Evolutionary conservation across 2,888 invertebrate genomes (phyloP), one percentile per base, ranked within the genome.

Genomic region (Acrocera orbiculus): DNA sequence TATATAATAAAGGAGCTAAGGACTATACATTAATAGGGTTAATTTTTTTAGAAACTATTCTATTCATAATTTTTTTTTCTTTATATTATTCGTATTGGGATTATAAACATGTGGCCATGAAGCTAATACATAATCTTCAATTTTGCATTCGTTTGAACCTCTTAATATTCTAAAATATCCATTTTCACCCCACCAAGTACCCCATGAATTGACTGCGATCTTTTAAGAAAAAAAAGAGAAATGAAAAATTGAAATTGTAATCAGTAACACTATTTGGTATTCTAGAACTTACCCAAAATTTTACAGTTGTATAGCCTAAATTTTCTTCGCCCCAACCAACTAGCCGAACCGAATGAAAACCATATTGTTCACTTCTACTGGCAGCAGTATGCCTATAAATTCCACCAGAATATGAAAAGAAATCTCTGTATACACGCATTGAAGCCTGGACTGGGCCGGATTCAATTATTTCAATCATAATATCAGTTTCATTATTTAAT

Each of bases 181-280:
- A 40, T 73, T 64, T 53, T 93, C 90, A 8, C 93, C 95, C 93
- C 93, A 95, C 44, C 73, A 64, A 0, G 58, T 50, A 7, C 95
- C 93, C 95, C 95, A 95, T 20, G 89, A 89, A 62, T 95, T 95
- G 29, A 86, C 86, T 26, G 80, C 86, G 51, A 83, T 67, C 92
- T 93, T 64, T 4, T 63, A 60, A 22, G 14, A 10, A 24, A 36
- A 17, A 10, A 26, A 9, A 15, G 16, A 26, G 4, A 5, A 26
- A 28, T 31, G 4, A 16, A 17, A 24, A 27, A 25, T 11, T 10
- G 11, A 23, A n/a, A n/a, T 11, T 11, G 1, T 9, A 19, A 6
- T 19, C 8, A 6, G 8, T 19, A 19, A 6, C 8, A 19, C 5
- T 11, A 4, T 27, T 30, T 28, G 6, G n/a, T 13, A 22, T n/a